These are phyloP conservation scores for Stegodyphus mimosarum DNA, from an alignment of 1,140 invertebrate genomes.

Conservation along the genomic window DNA sequence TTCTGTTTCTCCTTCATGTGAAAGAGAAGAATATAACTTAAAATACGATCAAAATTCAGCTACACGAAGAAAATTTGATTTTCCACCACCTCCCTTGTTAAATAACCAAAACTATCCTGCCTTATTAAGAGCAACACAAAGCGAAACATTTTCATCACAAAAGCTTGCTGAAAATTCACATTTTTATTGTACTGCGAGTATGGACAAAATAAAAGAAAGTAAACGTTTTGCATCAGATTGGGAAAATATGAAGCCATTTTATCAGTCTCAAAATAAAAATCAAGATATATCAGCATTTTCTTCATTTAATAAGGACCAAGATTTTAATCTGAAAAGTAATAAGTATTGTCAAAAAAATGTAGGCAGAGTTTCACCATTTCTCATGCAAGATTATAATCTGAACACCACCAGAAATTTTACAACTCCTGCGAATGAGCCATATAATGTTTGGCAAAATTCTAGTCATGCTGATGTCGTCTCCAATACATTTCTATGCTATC, in stretches of 20 bases:
- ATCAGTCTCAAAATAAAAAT: slow-evolving; percentile 9
- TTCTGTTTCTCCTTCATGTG: not conserved
- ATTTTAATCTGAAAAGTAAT: not conserved
- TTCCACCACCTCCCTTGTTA: slow-evolving; percentile 56
- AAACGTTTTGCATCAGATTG: slow-evolving; percentile 5
- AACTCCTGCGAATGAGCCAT: slow-evolving; percentile 7
- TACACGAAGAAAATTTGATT: slow-evolving; percentile 34
- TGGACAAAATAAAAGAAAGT: not conserved
- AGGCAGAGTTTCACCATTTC: slow-evolving; percentile 51
- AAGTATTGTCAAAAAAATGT: slow-evolving; percentile 51
- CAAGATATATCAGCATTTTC: slow-evolving; percentile 36
- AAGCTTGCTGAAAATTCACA: slow-evolving; percentile 20
- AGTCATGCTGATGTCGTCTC: not conserved
- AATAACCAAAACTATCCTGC: slow-evolving; percentile 28
- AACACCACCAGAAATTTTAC: slow-evolving; percentile 1
- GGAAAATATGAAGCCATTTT: slow-evolving; percentile 5
- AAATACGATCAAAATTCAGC: not conserved
- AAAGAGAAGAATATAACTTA: not conserved
- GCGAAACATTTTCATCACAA: not conserved
- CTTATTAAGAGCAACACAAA: not conserved
- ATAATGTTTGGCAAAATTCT: not conserved
- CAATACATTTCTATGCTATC: slow-evolving; percentile 1
- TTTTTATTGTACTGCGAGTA: not conserved
- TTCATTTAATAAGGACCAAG: slow-evolving; percentile 26
- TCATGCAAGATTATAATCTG: slow-evolving; percentile 34